Evolutionary conservation across 2,797 vertebrate genomes (phyloP), one percentile per base, ranked within the genome.

Genomic region (Lateolabrax maculatus): DNA sequence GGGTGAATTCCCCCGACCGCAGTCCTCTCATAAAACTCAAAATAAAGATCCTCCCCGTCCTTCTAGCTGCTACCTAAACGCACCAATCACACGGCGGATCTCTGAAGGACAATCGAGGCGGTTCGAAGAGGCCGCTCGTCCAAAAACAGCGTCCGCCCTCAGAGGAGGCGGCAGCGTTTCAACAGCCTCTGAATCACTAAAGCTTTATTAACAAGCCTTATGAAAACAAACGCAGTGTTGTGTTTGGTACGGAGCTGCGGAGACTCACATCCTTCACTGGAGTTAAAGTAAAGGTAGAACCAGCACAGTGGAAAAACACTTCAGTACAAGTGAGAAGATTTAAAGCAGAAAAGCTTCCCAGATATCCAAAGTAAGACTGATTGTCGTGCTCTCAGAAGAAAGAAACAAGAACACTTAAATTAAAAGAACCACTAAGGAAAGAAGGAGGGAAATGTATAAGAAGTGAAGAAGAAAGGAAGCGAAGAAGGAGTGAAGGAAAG

Each of bases 1-100:
- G 48, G 66, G 76, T 77, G 78, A 75, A 81, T 81, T 86, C 84
- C 85, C 68, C 52, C 6, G 56, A 86, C 75, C 81, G 2, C 75
- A 70, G 53, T 0, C 34, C 1, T 36, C 49, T 58, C 62, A 53
- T 61, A 64, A 69, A 84, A 74, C 12, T 48, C 64, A 15, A 34
- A 69, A 51, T 16, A 41, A 21, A 46, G 73, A 56, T 51, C 73
- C 74, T 61, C 70, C 66, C 37, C 9, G 56, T 53, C 43, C 60
- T 13, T 41, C 43, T 44, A 5, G 64, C 49, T 8, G 75, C 71
- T 58, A 57, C 80, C 77, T 66, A 9, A 49, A 44, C 41, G 4
- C 46, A 31, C 16, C 49, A 31, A 41, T 12, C 43, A 52, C 61
- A 51, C 41, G 34, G 3, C 27, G 10, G 6, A 53, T 19, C 25